Conservation (phyloP, 2,888 invertebrate species). For the Teleiodes luculella region DNA sequence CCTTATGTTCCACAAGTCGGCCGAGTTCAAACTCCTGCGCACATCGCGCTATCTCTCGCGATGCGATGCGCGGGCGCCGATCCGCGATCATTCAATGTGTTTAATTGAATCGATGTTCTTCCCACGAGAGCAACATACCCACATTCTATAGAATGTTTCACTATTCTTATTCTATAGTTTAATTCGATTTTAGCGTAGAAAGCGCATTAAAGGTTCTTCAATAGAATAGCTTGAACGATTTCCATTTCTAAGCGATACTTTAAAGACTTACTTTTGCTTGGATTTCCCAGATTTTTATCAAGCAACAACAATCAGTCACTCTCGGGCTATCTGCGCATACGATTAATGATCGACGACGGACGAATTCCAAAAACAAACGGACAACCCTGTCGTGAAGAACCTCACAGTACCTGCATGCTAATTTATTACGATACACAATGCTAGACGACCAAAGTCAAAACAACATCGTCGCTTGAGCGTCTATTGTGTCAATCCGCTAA, state of each 20-base stretch:
- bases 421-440: conserved; percentile 49
- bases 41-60: conserved; percentile 38
- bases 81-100: conserved; percentile 49
- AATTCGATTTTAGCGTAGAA: conserved; percentile 21
- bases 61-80: conserved; percentile 31
- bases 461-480: conserved; percentile 23
- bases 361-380: conserved; percentile 39
- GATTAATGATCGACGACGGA: background rate
- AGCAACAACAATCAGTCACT: too few relatives aligned
- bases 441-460: conserved; percentile 45
- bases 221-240: background rate
- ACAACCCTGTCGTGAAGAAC: conserved; percentile 54
- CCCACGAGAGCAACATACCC: conserved; percentile 37
- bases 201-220: conserved; percentile 13
- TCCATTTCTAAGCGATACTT: background rate
- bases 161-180: conserved; percentile 25
- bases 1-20: conserved; percentile 10
- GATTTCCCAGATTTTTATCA: too few relatives aligned
- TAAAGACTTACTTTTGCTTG: too few relatives aligned
- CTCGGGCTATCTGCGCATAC: too few relatives aligned
- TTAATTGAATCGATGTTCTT: conserved; percentile 58
- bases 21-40: conserved; percentile 28
- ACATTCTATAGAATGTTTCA: conserved; percentile 24
- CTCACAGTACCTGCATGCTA: conserved; percentile 58
- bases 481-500: conserved; percentile 25